Conservation (phyloP, 2,113 vertebrate species). For the Microcebus griseorufus region DNA sequence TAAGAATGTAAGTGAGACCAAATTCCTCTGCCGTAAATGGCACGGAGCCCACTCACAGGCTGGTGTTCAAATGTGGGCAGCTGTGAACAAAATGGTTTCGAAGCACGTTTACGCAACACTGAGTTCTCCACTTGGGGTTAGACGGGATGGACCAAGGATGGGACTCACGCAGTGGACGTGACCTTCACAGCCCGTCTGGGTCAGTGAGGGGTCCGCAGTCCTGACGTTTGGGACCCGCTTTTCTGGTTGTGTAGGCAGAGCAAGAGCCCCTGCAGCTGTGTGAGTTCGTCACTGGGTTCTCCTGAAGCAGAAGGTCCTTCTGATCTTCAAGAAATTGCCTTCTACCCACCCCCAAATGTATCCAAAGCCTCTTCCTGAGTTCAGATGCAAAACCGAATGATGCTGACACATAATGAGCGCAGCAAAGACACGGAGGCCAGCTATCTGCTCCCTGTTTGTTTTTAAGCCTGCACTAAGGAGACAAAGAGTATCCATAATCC, state of each 20-base stretch:
- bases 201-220: neutral
- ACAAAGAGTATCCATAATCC: neutral
- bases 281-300: neutral
- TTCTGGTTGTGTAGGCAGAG: neutral
- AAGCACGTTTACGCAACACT: fast-evolving
- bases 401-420: neutral
- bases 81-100: neutral
- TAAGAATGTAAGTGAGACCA: neutral
- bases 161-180: neutral
- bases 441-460: neutral
- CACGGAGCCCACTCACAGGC: neutral
- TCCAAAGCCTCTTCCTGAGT: neutral
- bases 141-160: neutral
- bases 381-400: neutral
- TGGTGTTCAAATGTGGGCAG: neutral
- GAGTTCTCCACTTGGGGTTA: neutral
- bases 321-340: neutral
- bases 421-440: neutral
- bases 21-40: neutral
- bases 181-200: neutral
- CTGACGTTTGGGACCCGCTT: no score
- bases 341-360: neutral
- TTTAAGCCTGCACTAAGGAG: neutral
- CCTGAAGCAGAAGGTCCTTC: neutral
- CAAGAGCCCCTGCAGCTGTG: neutral